Percentiles rank a stretch among this genome's conserved stretches.
Evolutionary conservation across 2,888 invertebrate genomes (phyloP).

Genomic region (Baccha elongata): DNA sequence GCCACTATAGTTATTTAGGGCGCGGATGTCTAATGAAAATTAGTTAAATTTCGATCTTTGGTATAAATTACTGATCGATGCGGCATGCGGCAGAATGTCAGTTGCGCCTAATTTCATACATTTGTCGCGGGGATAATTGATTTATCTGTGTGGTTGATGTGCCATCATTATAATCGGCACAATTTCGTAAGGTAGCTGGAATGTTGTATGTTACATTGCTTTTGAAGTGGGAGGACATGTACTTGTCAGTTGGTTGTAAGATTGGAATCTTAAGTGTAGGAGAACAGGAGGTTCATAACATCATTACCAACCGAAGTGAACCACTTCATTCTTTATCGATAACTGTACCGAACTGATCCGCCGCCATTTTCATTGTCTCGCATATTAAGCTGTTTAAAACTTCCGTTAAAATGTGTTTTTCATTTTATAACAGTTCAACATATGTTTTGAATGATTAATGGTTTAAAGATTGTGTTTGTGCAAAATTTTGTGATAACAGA

Average conservation of each 20-base stretch:
- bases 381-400: too few relatives aligned
- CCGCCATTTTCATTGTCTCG: too few relatives aligned
- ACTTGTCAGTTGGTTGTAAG: slow-evolving; percentile 47
- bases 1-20: slow-evolving; percentile 49
- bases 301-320: neutral
- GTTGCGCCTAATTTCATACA: slow-evolving; percentile 69
- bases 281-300: slow-evolving; percentile 34
- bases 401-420: too few relatives aligned
- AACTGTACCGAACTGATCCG: too few relatives aligned
- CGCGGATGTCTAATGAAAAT: slow-evolving; percentile 70
- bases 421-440: too few relatives aligned
- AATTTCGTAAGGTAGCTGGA: slow-evolving; percentile 66
- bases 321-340: too few relatives aligned
- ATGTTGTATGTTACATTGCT: slow-evolving; percentile 20
- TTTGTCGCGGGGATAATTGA: slow-evolving; percentile 68
- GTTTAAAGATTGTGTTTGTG: too few relatives aligned
- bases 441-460: too few relatives aligned
- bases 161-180: slow-evolving; percentile 47
- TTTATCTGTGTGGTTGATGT: slow-evolving; percentile 48
- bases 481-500: too few relatives aligned
- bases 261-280: slow-evolving; percentile 37
- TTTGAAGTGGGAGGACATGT: slow-evolving; percentile 36
- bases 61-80: slow-evolving; percentile 48
- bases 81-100: slow-evolving; percentile 50
- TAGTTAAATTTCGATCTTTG: slow-evolving; percentile 55